Evolutionary conservation across 30 jellyfish, hydroid and myxozoan genomes (phyloP).

Genomic region (Hydra vulgaris): DNA sequence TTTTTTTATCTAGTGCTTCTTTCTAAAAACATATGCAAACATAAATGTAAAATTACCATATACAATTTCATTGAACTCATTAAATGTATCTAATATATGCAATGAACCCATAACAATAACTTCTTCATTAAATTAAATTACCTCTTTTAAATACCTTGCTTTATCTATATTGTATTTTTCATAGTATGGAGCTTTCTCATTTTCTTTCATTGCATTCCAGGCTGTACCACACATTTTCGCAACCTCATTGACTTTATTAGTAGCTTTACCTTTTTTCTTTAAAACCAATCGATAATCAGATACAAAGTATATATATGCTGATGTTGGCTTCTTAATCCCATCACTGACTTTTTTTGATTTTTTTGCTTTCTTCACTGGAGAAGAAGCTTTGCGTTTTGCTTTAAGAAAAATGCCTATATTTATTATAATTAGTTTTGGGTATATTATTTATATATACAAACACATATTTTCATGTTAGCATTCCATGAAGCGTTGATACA

Average conservation of each 20-base stretch:
- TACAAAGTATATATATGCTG: slow-evolving; percentile 91
- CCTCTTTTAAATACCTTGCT: slow-evolving; percentile 70
- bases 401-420: neutral
- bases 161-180: slow-evolving; percentile 50
- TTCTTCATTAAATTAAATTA: no score
- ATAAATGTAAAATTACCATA: no score
- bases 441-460: no score
- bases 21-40: slow-evolving; percentile 26
- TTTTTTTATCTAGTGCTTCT: slow-evolving; percentile 55
- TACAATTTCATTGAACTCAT: no score
- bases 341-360: slow-evolving; percentile 64
- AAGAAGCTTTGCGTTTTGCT: slow-evolving; percentile 20
- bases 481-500: no score
- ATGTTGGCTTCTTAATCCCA: slow-evolving; percentile 91
- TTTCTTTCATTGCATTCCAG: slow-evolving; percentile 87
- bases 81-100: no score
- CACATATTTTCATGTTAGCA: no score
- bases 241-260: slow-evolving; percentile 68
- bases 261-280: slow-evolving; percentile 57
- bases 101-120: no score
- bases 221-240: slow-evolving; percentile 81
- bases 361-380: slow-evolving; percentile 12
- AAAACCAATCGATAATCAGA: slow-evolving; percentile 58
- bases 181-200: slow-evolving; percentile 57
- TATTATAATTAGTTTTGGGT: no score